Evolutionary conservation across 2,113 vertebrate species (phyloP).

Genomic region (Anolis carolinensis): DNA sequence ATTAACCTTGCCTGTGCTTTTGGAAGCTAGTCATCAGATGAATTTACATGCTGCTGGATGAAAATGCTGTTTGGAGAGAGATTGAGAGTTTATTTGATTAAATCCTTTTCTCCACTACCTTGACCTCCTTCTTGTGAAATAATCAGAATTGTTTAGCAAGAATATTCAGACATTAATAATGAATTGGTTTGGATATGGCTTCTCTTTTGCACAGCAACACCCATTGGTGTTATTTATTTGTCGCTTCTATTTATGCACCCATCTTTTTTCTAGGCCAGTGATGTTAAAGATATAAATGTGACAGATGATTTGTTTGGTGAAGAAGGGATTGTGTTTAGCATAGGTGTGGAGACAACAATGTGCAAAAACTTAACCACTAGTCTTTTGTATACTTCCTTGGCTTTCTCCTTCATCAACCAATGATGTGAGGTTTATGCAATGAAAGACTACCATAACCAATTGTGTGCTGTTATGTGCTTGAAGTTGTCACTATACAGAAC

Average conservation of each 20-base stretch:
- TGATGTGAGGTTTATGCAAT: not conserved
- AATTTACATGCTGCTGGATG: slow-evolving; percentile 91
- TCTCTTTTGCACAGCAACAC: slow-evolving; percentile 71
- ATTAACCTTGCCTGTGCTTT: slow-evolving; percentile 89
- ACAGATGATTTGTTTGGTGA: not conserved
- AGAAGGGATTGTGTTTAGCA: too few species aligned
- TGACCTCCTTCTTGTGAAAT: slow-evolving; percentile 96
- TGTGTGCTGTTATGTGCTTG: not conserved
- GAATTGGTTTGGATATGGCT: slow-evolving; percentile 83
- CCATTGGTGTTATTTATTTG: slow-evolving; percentile 52
- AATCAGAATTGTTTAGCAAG: slow-evolving; percentile 92
- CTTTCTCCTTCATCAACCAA: not conserved
- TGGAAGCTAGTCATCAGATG: slow-evolving; percentile 82
- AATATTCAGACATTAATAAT: slow-evolving; percentile 97
- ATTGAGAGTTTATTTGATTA: slow-evolving; percentile 92
- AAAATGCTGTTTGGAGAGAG: slow-evolving; percentile 90
- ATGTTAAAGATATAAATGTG: not conserved
- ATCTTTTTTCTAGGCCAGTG: not conserved
- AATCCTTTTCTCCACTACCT: slow-evolving; percentile 85
- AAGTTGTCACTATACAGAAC: not conserved
- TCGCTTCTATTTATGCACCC: not conserved
- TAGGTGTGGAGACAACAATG: too few species aligned
- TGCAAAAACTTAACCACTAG: too few species aligned
- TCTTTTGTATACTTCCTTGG: too few species aligned
- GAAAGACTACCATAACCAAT: not conserved